Evolutionary conservation across 2,888 invertebrate species (phyloP).

Genomic region (Drosophila mercatorum): DNA sequence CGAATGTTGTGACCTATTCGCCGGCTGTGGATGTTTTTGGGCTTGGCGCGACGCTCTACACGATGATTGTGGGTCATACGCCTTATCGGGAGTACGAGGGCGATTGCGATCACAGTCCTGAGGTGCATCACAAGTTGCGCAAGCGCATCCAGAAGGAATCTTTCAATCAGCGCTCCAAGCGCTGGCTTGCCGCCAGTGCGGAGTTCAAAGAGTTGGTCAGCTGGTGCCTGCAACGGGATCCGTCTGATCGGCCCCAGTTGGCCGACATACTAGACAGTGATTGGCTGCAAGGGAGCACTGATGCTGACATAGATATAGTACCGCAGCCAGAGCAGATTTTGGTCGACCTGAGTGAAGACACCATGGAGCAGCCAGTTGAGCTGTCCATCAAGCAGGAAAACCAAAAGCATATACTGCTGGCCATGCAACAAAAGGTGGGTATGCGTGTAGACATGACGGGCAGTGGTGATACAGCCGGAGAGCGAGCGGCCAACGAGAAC

Average conservation of each 20-base stretch:
- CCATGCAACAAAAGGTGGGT: neutral
- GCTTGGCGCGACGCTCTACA: conserved; percentile 93
- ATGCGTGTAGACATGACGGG: neutral
- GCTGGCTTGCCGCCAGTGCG: conserved; percentile 73
- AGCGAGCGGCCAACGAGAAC: conserved; percentile 14
- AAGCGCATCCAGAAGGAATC: conserved; percentile 74
- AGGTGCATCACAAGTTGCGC: conserved; percentile 58
- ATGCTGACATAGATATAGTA: conserved; percentile 49
- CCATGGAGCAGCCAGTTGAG: conserved; percentile 27
- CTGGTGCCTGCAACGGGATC: conserved; percentile 75
- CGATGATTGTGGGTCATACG: conserved; percentile 92
- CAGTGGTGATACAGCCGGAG: neutral
- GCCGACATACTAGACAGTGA: conserved; percentile 84
- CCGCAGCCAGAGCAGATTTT: conserved; percentile 35
- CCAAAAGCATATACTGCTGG: neutral
- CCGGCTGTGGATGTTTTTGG: conserved; percentile 98
- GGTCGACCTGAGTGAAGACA: conserved; percentile 63
- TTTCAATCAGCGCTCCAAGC: conserved; percentile 70
- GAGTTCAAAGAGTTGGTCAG: conserved; percentile 70
- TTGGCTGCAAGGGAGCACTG: conserved; percentile 77
- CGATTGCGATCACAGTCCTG: conserved; percentile 54
- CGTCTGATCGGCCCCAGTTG: conserved; percentile 69
- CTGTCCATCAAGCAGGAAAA: conserved; percentile 1
- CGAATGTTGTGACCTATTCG: conserved; percentile 87
- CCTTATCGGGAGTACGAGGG: conserved; percentile 87